phyloP scores from a whole-genome alignment of 1,140 invertebrate genomes.

The Branchinecta lynchi region DNA sequence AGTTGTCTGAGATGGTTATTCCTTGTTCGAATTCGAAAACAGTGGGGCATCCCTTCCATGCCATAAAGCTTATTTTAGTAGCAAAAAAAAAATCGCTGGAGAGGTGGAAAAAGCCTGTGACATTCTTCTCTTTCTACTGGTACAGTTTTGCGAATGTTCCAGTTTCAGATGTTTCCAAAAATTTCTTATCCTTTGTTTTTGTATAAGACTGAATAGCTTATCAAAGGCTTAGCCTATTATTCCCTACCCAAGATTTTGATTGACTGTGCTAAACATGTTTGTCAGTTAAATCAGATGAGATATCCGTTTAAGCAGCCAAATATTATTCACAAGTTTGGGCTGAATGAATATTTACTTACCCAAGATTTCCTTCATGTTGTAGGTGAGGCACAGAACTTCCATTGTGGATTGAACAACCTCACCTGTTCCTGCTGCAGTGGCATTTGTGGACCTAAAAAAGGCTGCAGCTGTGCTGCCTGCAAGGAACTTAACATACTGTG shows the following conservation, averaged over 20 bases:
- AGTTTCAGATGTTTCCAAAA: too few species aligned
- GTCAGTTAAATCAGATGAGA: background rate
- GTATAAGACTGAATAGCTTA: background rate
- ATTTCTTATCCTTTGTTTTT: background rate
- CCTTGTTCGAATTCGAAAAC: too few species aligned
- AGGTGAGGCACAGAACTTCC: background rate
- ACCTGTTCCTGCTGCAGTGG: background rate
- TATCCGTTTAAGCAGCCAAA: background rate
- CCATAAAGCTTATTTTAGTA: too few species aligned
- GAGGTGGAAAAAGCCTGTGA: too few species aligned
- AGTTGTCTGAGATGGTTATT: too few species aligned
- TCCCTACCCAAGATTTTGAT: background rate
- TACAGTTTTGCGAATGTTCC: too few species aligned
- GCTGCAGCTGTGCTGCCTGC: background rate
- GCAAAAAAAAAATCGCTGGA: too few species aligned
- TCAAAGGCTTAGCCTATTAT: background rate
- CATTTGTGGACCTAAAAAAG: background rate
- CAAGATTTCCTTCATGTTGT: background rate
- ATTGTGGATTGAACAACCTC: background rate
- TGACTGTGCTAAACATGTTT: background rate
- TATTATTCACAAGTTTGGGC: background rate
- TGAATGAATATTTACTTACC: too few species aligned
- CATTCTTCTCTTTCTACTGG: too few species aligned
- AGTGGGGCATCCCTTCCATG: too few species aligned
- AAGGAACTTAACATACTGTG: background rate